A percentile compares a stretch with the other conserved stretches of the same genome.
Evolutionary conservation across 2,113 vertebrate species (phyloP).

Genomic region (Cryptomyrus ogoouensis): DNA sequence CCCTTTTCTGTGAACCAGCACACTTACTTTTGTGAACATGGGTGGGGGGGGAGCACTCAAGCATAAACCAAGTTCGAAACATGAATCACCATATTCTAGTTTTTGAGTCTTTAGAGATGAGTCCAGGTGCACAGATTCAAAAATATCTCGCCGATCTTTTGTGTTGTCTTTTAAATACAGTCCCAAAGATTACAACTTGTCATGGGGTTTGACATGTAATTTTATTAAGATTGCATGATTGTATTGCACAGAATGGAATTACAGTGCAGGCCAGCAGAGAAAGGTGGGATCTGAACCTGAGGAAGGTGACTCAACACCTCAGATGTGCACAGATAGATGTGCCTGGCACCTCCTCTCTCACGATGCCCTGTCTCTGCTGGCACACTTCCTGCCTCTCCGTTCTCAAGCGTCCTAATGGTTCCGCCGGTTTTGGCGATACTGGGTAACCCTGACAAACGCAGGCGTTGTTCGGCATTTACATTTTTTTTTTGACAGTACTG

Average conservation of each 20-base stretch:
- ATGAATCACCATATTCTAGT: background rate
- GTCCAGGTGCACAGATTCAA: background rate
- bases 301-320: slow-evolving; percentile 5
- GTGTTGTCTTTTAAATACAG: background rate
- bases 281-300: background rate
- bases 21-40: background rate
- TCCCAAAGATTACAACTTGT: background rate
- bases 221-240: background rate
- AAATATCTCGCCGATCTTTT: background rate
- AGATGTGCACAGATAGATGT: background rate
- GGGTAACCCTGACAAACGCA: slow-evolving; percentile 16
- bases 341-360: background rate
- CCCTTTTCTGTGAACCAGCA: background rate
- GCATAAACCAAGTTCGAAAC: background rate
- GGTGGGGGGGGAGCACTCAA: background rate
- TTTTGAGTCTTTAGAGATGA: background rate
- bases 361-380: background rate
- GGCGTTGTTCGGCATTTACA: background rate
- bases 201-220: background rate
- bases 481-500: background rate
- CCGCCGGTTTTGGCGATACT: background rate
- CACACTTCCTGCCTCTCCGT: background rate
- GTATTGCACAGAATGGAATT: background rate
- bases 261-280: background rate
- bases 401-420: background rate